phyloP scores from a whole-genome alignment of 2,888 invertebrate genomes.

The Bhutanitis thaidina region DNA sequence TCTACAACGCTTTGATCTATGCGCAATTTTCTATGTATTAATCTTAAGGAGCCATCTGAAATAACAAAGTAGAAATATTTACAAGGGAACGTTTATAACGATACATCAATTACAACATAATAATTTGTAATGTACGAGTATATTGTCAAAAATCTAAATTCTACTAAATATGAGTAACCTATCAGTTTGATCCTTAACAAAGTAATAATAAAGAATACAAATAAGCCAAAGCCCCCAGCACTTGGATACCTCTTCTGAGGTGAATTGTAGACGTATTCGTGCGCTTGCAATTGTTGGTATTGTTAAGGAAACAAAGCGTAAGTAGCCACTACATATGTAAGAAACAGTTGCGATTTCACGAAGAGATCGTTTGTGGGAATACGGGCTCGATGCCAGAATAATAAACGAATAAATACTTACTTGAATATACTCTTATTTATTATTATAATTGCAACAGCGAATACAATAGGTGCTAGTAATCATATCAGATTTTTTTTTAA shows the following conservation, averaged over 20 bases:
- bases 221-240: slow-evolving; percentile 45
- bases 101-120: no score
- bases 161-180: slow-evolving; percentile 1
- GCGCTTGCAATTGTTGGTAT: slow-evolving; percentile 59
- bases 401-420: neutral
- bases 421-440: slow-evolving; percentile 19
- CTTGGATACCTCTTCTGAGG: slow-evolving; percentile 39
- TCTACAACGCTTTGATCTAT: no score
- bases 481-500: no score
- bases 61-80: no score
- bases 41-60: no score
- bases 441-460: slow-evolving; percentile 21
- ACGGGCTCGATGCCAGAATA: slow-evolving; percentile 38
- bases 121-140: no score
- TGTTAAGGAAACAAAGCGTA: slow-evolving; percentile 57
- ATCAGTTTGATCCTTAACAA: slow-evolving; percentile 52
- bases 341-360: slow-evolving; percentile 59
- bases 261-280: slow-evolving; percentile 41
- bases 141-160: neutral
- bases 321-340: slow-evolving; percentile 57
- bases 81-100: no score
- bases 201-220: slow-evolving; percentile 42
- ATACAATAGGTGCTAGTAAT: slow-evolving; percentile 13
- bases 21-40: no score
- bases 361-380: slow-evolving; percentile 59